Evolutionary conservation across 1,140 invertebrate genomes (phyloP), one percentile per base, ranked within the genome.

Genomic region (Eriocheir sinensis): DNA sequence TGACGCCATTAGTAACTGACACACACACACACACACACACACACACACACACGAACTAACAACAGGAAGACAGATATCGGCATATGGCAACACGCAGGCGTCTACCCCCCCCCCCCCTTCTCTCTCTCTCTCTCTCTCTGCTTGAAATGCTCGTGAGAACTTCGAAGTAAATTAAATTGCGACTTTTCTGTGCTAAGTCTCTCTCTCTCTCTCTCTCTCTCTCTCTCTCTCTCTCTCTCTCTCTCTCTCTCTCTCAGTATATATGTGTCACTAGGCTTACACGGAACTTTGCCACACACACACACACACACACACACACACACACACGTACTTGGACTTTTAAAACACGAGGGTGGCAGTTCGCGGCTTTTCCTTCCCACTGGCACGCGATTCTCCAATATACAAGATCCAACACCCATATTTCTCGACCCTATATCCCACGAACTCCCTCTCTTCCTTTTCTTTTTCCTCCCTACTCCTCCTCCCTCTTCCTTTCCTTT

Each of bases 101-200:
- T 72, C 17, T 72, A 3, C 21, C 60, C n/a, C 27, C 21, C 41
- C 30, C 6, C 30, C 44, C 53, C 44, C 32, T 12, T 48, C 41
- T 53, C 88, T 89, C 88, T 89, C 88, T 89, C 88, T 89, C 88
- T 89, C 88, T 89, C 88, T 89, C 88, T 89, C 88, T 72, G 60
- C 27, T 72, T 72, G 21, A n/a, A n/a, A 72, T 72, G 60, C 60
- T 72, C 21, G 60, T 72, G 21, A 21, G 60, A 72, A 72, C 60
- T 21, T 72, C 21, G n/a, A 21, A 2, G 60, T 72, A 72, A 72
- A 72, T 72, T 72, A 72, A 72, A 72, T 72, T 72, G 60, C 60
- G 21, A 72, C 21, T n/a, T 72, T 72, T n/a, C 60, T n/a, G 6
- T 72, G 60, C 12, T 21, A 2, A 72, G 21, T 8, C 60, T n/a